Evolutionary conservation across 2,888 invertebrate species (phyloP).

Genomic region (Marronus borbonicus): DNA sequence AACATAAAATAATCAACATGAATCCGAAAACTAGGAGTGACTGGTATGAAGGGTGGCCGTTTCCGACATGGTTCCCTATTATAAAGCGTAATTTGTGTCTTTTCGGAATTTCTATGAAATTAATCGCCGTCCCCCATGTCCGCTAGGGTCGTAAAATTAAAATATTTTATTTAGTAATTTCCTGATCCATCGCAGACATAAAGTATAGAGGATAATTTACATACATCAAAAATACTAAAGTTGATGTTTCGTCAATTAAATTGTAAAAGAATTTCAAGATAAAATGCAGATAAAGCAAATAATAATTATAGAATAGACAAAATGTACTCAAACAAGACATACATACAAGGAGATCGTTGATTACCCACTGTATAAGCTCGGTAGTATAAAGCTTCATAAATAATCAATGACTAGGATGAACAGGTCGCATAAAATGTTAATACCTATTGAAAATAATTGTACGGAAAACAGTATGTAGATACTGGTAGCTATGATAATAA

Average conservation of each 20-base stretch:
- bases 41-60: conserved; percentile 33
- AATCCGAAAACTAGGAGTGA: conserved; percentile 15
- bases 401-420: too few relatives aligned
- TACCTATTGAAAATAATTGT: too few relatives aligned
- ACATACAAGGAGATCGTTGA: too few relatives aligned
- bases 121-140: conserved; percentile 33
- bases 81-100: conserved; percentile 47
- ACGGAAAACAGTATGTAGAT: too few relatives aligned
- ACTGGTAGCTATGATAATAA: too few relatives aligned
- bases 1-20: conserved; percentile 47
- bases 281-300: too few relatives aligned
- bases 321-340: too few relatives aligned
- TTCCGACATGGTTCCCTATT: conserved; percentile 32
- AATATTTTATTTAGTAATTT: conserved; percentile 33
- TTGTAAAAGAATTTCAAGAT: not conserved
- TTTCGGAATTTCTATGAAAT: conserved; percentile 42
- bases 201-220: conserved; percentile 5
- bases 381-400: too few relatives aligned
- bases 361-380: too few relatives aligned
- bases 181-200: not conserved
- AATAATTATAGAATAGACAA: too few relatives aligned
- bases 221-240: not conserved
- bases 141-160: conserved; percentile 28
- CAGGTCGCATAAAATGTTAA: too few relatives aligned
- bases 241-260: conserved; percentile 8